Conservation (phyloP, 2,797 vertebrate genomes). For the Phataginus tetradactyla region DNA sequence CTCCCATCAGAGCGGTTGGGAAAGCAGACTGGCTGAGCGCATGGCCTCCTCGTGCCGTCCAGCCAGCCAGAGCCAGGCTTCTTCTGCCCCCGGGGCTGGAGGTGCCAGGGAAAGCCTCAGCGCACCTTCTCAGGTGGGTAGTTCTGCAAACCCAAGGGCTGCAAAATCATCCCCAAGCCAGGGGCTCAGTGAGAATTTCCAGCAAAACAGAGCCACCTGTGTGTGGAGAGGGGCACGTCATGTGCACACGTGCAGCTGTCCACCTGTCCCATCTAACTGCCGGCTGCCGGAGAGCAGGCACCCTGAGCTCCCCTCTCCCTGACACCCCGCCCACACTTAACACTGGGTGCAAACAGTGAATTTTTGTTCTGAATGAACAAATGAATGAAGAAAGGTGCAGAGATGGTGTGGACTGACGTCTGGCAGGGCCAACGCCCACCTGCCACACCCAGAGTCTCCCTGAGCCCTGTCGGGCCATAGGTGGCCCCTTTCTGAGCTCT, state of each 20-base stretch:
- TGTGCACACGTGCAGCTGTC: neutral
- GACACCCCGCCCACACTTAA: accelerated
- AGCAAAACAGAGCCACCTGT: neutral
- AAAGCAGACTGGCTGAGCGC: accelerated
- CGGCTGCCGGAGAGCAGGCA: neutral
- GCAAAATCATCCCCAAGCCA: neutral
- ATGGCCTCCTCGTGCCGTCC: neutral
- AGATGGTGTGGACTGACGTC: neutral
- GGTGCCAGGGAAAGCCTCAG: neutral
- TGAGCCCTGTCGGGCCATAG: neutral
- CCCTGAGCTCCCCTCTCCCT: neutral
- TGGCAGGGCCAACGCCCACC: neutral
- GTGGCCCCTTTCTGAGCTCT: too few relatives aligned
- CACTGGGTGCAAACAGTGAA: neutral
- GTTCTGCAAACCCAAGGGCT: neutral
- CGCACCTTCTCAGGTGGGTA: neutral
- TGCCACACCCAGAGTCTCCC: neutral
- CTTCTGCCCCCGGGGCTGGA: accelerated
- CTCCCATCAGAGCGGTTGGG: neutral
- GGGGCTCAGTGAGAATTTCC: neutral
- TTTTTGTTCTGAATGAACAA: neutral
- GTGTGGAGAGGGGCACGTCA: accelerated
- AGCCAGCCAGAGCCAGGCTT: neutral
- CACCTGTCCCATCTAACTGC: neutral
- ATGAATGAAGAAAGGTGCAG: neutral